These are phyloP conservation scores for Hydrozoanthus tunicans DNA, from an alignment of 64 coral and sea anemone species.

Conservation along the genomic window DNA sequence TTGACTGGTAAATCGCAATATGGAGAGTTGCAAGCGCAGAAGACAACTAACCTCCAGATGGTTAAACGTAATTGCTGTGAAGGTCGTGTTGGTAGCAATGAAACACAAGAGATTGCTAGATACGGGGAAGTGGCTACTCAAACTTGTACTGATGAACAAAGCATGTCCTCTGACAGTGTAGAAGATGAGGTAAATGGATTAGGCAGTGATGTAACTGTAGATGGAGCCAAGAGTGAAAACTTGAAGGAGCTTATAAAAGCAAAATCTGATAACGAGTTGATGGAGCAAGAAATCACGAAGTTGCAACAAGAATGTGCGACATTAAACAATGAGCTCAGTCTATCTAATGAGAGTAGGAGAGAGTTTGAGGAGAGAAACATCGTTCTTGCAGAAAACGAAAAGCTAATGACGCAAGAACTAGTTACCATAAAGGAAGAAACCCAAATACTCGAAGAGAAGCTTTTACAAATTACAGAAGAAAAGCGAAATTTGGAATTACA, in stretches of 20 bases:
- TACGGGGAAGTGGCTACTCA: not conserved
- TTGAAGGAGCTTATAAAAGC: not conserved
- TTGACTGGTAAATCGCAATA: not conserved
- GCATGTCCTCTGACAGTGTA: too few species aligned
- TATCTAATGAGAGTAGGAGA: not conserved
- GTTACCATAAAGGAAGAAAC: not conserved
- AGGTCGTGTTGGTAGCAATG: not conserved
- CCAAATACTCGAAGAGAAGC: not conserved
- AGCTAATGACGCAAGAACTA: not conserved
- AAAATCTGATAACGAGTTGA: conserved; percentile 8
- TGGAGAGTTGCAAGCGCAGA: not conserved
- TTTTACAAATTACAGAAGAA: not conserved
- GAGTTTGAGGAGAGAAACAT: not conserved
- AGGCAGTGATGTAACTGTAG: not conserved
- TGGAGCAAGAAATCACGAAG: not conserved
- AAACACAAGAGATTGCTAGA: not conserved
- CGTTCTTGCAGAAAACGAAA: not conserved
- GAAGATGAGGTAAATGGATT: not conserved
- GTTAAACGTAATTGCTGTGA: not conserved
- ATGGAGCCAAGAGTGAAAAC: not conserved
- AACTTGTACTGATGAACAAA: not conserved
- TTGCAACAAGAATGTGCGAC: not conserved
- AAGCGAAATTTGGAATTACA: conserved; percentile 1
- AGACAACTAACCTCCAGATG: not conserved
- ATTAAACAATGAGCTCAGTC: not conserved